These are phyloP conservation scores for Xenops minutus DNA, from an alignment of 2,797 vertebrate genomes.

Conservation along the genomic window DNA sequence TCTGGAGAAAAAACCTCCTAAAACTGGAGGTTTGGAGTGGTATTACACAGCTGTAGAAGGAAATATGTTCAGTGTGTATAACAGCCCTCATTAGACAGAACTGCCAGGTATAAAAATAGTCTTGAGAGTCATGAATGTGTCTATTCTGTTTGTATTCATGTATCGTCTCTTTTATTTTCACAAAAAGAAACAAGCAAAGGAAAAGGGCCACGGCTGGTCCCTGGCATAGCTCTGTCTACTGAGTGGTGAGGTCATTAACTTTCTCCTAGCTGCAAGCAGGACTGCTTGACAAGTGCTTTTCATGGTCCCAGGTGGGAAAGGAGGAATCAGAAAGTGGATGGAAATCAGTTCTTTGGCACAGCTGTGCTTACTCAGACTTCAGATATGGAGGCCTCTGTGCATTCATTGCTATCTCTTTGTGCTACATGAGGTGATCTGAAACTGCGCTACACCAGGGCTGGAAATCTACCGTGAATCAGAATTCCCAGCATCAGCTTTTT, in stretches of 20 bases:
- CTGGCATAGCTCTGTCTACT: neutral
- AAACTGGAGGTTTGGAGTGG: neutral
- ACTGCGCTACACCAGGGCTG: neutral
- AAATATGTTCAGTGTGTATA: neutral
- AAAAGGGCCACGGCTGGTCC: neutral
- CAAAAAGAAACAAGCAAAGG: neutral
- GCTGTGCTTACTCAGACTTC: neutral
- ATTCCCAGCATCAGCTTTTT: neutral
- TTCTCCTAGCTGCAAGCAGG: neutral
- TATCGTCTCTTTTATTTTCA: neutral
- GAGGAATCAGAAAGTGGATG: neutral
- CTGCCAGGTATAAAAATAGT: neutral
- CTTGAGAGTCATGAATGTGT: neutral
- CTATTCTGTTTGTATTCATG: neutral
- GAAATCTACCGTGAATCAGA: neutral
- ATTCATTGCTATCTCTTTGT: neutral
- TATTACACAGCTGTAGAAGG: neutral
- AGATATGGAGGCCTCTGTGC: neutral
- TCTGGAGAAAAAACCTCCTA: fast-evolving
- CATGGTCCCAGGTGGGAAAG: neutral
- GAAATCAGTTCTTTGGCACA: neutral
- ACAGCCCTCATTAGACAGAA: neutral
- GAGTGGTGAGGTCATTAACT: neutral
- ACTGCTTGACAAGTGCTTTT: neutral
- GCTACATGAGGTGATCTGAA: neutral